Conservation (phyloP, 1,140 invertebrate genomes). For the Microplitis demolitor region DNA sequence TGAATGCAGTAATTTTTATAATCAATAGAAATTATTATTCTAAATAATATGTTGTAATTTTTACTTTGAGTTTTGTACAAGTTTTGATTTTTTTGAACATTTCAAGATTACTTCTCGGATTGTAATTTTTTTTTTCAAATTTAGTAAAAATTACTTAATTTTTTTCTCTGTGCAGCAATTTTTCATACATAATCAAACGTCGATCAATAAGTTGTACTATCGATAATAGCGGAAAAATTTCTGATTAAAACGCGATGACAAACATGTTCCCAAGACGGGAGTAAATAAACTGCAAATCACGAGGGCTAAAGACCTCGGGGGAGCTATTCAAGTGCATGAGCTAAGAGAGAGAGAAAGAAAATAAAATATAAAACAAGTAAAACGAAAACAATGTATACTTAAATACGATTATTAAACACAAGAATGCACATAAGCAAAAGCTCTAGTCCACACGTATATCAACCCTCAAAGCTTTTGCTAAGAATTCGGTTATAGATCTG, state of each 20-base stretch:
- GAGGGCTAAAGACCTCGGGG: not conserved
- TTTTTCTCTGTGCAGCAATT: too few relatives aligned
- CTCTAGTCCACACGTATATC: not conserved
- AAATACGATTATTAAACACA: not conserved
- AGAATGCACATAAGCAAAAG: not conserved
- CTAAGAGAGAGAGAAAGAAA: not conserved
- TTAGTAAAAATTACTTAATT: too few relatives aligned
- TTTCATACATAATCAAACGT: not conserved
- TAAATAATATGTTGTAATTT: too few relatives aligned
- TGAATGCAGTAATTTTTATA: too few relatives aligned
- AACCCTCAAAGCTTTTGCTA: not conserved
- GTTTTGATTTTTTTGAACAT: too few relatives aligned
- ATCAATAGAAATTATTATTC: too few relatives aligned
- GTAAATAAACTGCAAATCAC: not conserved
- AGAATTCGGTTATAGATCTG: conserved; percentile 37
- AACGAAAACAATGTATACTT: not conserved
- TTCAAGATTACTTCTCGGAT: too few relatives aligned
- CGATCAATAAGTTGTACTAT: not conserved
- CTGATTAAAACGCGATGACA: not conserved
- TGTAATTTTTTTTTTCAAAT: too few relatives aligned
- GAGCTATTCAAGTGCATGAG: not conserved
- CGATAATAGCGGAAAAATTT: not conserved
- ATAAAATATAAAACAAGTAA: too few relatives aligned
- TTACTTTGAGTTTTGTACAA: too few relatives aligned
- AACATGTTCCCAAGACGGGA: not conserved